Evolutionary conservation across 2,888 invertebrate genomes (phyloP).

Genomic region (Drosophila macrospina): DNA sequence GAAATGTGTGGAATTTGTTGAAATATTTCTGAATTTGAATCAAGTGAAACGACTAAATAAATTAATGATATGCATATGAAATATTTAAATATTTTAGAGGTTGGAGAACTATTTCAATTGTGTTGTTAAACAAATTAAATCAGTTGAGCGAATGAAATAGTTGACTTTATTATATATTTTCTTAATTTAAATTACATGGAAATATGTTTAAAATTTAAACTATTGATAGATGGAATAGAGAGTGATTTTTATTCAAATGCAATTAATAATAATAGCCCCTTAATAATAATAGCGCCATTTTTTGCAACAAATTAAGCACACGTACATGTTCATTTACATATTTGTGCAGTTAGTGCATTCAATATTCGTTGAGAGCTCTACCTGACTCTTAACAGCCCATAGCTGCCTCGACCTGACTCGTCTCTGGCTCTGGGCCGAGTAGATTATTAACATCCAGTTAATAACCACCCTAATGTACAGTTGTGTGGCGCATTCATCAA

Average conservation of each 20-base stretch:
- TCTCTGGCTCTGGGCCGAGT: slow-evolving; percentile 5
- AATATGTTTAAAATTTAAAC: too few relatives aligned
- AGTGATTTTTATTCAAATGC: too few relatives aligned
- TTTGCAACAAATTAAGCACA: slow-evolving; percentile 2
- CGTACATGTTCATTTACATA: slow-evolving; percentile 1
- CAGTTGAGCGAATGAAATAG: too few relatives aligned
- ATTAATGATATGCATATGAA: not conserved
- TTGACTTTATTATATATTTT: too few relatives aligned
- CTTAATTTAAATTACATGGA: not conserved
- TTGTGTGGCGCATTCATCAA: slow-evolving; percentile 45
- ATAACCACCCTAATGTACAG: slow-evolving; percentile 79
- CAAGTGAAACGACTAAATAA: not conserved
- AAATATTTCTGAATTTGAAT: not conserved
- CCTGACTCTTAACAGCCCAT: not conserved
- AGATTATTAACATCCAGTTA: slow-evolving; percentile 62
- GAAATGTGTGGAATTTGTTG: not conserved
- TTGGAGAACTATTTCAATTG: not conserved
- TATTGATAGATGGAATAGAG: too few relatives aligned
- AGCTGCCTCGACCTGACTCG: slow-evolving; percentile 4
- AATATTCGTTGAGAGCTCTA: slow-evolving; percentile 7
- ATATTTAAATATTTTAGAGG: not conserved
- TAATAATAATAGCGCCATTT: too few relatives aligned
- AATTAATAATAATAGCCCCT: too few relatives aligned
- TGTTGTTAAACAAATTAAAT: not conserved
- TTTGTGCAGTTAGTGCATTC: slow-evolving; percentile 18